These are phyloP conservation scores for Candoia aspera DNA, from an alignment of 2,113 vertebrate genomes.

Conservation along the genomic window DNA sequence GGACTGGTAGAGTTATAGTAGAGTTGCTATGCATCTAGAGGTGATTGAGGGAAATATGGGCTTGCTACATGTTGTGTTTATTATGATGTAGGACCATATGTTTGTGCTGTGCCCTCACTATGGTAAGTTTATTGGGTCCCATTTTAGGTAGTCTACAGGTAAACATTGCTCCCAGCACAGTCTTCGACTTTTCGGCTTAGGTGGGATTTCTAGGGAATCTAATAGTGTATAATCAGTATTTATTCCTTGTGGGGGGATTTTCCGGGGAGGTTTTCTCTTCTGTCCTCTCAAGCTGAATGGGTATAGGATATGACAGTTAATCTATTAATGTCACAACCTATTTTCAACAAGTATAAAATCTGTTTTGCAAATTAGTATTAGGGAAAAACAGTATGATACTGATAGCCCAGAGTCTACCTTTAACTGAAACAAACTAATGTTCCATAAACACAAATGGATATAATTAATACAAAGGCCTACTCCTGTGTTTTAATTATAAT, in stretches of 20 bases:
- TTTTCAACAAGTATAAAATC: no score
- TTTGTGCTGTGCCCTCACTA: background rate
- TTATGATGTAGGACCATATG: background rate
- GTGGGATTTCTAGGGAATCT: background rate
- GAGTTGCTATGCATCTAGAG: background rate
- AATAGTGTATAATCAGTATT: background rate
- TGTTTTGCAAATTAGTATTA: background rate
- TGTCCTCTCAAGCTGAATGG: background rate
- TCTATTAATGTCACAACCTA: background rate
- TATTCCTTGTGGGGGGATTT: background rate
- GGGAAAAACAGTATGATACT: background rate
- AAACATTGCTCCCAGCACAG: background rate
- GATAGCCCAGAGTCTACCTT: background rate
- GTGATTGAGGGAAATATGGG: background rate
- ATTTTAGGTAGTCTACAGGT: background rate
- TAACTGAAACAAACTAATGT: background rate
- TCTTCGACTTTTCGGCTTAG: background rate
- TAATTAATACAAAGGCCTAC: background rate
- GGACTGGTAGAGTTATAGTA: background rate
- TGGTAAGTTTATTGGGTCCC: background rate
- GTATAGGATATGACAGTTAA: background rate
- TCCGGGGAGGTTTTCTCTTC: background rate
- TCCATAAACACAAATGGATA: background rate
- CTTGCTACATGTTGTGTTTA: background rate
- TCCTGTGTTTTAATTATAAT: background rate